These are phyloP conservation scores for Spatulosminthurus flaviceps DNA, from an alignment of 2,888 invertebrate species.

Conservation along the genomic window DNA sequence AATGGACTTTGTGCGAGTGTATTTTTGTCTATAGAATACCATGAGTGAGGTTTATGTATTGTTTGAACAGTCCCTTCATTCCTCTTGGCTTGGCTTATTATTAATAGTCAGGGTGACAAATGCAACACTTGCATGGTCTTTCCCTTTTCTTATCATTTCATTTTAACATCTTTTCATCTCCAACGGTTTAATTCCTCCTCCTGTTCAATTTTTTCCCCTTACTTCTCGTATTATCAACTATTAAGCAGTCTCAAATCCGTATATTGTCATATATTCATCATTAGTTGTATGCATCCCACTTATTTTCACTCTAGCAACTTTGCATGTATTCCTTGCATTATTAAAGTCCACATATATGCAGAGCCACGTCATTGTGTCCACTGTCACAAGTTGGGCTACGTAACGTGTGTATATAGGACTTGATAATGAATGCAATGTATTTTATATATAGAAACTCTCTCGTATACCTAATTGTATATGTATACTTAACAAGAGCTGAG, in stretches of 20 bases:
- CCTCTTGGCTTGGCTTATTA: slow-evolving; percentile 42
- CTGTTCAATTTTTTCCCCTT: slow-evolving; percentile 7
- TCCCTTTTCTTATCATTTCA: slow-evolving; percentile 42
- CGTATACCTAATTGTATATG: too few species aligned
- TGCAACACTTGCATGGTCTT: slow-evolving; percentile 38
- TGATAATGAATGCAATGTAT: too few species aligned
- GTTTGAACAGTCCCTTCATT: slow-evolving; percentile 30
- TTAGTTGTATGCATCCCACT: neutral
- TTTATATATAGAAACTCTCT: too few species aligned
- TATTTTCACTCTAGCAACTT: too few species aligned
- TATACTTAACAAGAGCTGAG: too few species aligned
- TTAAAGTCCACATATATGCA: too few species aligned
- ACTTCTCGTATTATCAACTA: slow-evolving; percentile 2
- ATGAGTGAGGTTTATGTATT: slow-evolving; percentile 13
- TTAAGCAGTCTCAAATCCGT: neutral
- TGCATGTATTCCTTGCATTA: too few species aligned
- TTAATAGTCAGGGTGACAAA: slow-evolving; percentile 50
- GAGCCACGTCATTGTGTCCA: too few species aligned
- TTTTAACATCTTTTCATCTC: slow-evolving; percentile 43
- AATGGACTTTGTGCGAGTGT: slow-evolving; percentile 46
- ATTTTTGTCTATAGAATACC: slow-evolving; percentile 10
- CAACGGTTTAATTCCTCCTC: slow-evolving; percentile 32
- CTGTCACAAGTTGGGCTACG: too few species aligned
- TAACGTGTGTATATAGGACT: too few species aligned
- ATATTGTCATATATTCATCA: slow-evolving; percentile 2